Percentiles rank a stretch among this genome's conserved stretches.
Evolutionary conservation across 2,113 vertebrate species (phyloP).

Genomic region (Cynoglossus semilaevis): DNA sequence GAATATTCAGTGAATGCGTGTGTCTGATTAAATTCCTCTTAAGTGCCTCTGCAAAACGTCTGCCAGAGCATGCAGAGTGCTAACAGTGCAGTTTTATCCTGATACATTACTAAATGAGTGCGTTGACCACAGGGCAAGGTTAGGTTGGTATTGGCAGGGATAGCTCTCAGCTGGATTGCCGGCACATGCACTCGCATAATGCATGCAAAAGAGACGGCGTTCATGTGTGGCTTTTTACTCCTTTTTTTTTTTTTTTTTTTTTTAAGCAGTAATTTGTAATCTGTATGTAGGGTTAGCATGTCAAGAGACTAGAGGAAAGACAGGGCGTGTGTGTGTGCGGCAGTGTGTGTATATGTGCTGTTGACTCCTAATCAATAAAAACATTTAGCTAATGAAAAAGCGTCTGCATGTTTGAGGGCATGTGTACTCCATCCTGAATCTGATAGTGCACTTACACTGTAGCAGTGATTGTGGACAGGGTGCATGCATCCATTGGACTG

Average conservation of each 20-base stretch:
- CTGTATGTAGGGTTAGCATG: conserved; percentile 56
- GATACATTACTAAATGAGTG: conserved; percentile 72
- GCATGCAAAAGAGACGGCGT: conserved; percentile 62
- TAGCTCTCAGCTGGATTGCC: conserved; percentile 73
- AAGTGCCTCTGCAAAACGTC: conserved; percentile 64
- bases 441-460: conserved; percentile 43
- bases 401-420: conserved; percentile 58
- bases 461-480: conserved; percentile 36
- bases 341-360: conserved; percentile 21
- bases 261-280: conserved; percentile 61
- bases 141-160: conserved; percentile 62
- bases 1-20: conserved; percentile 70
- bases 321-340: conserved; percentile 8
- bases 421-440: conserved; percentile 43
- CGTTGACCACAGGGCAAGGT: conserved; percentile 66
- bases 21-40: conserved; percentile 71
- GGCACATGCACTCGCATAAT: conserved; percentile 70
- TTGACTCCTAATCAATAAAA: conserved; percentile 70
- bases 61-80: conserved; percentile 56
- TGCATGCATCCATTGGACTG: conserved; percentile 64
- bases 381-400: conserved; percentile 71
- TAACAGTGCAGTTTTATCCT: conserved; percentile 65
- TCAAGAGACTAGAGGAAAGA: conserved; percentile 26
- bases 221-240: conserved; percentile 42
- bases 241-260: conserved; percentile 8